Conservation (phyloP, 2,797 vertebrate genomes). For the Nothura maculosa region DNA sequence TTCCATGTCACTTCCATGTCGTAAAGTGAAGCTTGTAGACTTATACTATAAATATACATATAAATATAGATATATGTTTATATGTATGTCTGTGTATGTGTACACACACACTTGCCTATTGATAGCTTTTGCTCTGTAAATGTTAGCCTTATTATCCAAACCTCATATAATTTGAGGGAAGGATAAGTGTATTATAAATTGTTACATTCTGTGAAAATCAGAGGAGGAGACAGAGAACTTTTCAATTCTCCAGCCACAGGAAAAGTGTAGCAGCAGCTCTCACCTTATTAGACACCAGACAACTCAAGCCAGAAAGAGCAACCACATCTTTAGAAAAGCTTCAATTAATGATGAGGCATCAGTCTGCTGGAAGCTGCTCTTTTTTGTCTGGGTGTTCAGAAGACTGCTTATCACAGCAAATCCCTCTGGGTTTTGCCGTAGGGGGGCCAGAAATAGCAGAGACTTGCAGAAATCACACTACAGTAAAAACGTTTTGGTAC, state of each 20-base stretch:
- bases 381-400: neutral
- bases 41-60: neutral
- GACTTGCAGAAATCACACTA: neutral
- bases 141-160: neutral
- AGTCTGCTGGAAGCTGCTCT: constrained; percentile 28
- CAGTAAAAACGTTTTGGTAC: neutral
- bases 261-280: neutral
- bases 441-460: neutral
- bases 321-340: neutral
- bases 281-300: constrained; percentile 39
- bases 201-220: neutral
- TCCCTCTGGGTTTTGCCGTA: neutral
- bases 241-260: neutral
- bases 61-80: no score
- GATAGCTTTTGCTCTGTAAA: neutral
- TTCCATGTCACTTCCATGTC: neutral
- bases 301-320: neutral
- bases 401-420: fast-evolving
- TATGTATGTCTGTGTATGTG: no score
- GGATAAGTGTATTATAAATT: neutral
- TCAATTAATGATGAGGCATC: neutral
- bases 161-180: neutral
- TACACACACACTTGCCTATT: neutral
- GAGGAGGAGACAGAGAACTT: neutral
- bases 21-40: neutral